These are phyloP conservation scores for Chondrosia reniformis DNA, from an alignment of 37 sponge, comb jelly and placozoan species.

Conservation along the genomic window DNA sequence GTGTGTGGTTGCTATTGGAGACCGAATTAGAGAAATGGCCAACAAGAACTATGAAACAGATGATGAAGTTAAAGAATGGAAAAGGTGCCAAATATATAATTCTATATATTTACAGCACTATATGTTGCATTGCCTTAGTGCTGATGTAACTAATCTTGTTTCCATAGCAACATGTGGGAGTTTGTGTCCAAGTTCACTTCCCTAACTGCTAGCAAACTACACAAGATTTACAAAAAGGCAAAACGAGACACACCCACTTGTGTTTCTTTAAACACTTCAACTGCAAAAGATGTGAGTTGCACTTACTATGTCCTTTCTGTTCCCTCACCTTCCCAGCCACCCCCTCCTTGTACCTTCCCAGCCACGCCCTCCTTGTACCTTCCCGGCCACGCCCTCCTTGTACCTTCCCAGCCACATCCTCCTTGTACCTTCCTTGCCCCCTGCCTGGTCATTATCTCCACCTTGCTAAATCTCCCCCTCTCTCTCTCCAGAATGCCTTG, in stretches of 20 bases:
- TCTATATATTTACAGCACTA: neutral
- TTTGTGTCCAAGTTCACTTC: slow-evolving; percentile 93
- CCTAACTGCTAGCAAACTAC: slow-evolving; percentile 54
- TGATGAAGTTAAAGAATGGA: slow-evolving; percentile 55
- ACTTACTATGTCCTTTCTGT: neutral
- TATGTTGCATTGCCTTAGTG: neutral
- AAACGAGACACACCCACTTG: neutral
- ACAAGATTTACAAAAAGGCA: slow-evolving; percentile 50
- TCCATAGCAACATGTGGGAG: slow-evolving; percentile 83
- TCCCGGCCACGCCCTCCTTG: neutral
- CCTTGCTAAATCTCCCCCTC: neutral
- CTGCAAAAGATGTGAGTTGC: too few relatives aligned
- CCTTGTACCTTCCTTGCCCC: neutral
- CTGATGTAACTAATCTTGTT: neutral
- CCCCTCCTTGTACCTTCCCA: neutral
- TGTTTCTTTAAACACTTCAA: too few relatives aligned
- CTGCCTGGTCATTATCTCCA: neutral
- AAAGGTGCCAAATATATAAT: slow-evolving; percentile 31
- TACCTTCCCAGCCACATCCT: neutral
- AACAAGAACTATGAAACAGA: slow-evolving; percentile 18
- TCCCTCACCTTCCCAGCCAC: neutral
- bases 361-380: neutral
- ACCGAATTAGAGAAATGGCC: slow-evolving; percentile 43
- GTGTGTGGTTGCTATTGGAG: slow-evolving; percentile 74
- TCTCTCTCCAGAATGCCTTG: too few relatives aligned